Percentiles rank a stretch among this genome's conserved stretches.
phyloP scores from a whole-genome alignment of 2,888 invertebrate genomes.

The Hermaeophaga mercurialis region DNA sequence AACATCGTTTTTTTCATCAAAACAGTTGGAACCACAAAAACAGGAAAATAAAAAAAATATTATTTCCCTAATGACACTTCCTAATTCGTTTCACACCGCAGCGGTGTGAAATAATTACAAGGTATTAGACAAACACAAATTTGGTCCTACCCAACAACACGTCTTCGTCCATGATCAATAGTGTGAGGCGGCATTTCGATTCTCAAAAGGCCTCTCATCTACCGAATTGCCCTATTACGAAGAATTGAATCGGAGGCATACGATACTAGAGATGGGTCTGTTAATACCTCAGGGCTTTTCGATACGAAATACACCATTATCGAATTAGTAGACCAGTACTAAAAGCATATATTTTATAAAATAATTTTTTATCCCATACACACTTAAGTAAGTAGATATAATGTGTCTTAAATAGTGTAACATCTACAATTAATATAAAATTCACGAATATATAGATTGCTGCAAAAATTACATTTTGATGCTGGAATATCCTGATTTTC shows the following conservation, averaged over 20 bases:
- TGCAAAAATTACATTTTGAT: too few species aligned
- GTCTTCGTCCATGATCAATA: conserved; percentile 22
- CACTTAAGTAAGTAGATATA: too few species aligned
- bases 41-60: conserved; percentile 6
- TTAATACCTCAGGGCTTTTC: too few species aligned
- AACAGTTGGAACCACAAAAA: conserved; percentile 13
- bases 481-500: too few species aligned
- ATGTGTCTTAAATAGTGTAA: too few species aligned
- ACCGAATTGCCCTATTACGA: conserved; percentile 25
- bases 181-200: conserved; percentile 19
- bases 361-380: too few species aligned
- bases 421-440: too few species aligned
- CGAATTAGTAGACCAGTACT: too few species aligned
- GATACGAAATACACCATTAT: too few species aligned
- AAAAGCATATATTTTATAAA: too few species aligned
- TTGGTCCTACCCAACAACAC: conserved; percentile 26
- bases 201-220: conserved; percentile 26
- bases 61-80: conserved; percentile 14
- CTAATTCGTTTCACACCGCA: conserved; percentile 31
- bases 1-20: not conserved
- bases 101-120: conserved; percentile 33
- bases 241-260: conserved; percentile 11
- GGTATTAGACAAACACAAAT: conserved; percentile 29
- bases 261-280: conserved; percentile 18
- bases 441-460: too few species aligned